Base-by-base conservation (phyloP, 2,113 vertebrate species). In the Mormyrus lacerda region DNA sequence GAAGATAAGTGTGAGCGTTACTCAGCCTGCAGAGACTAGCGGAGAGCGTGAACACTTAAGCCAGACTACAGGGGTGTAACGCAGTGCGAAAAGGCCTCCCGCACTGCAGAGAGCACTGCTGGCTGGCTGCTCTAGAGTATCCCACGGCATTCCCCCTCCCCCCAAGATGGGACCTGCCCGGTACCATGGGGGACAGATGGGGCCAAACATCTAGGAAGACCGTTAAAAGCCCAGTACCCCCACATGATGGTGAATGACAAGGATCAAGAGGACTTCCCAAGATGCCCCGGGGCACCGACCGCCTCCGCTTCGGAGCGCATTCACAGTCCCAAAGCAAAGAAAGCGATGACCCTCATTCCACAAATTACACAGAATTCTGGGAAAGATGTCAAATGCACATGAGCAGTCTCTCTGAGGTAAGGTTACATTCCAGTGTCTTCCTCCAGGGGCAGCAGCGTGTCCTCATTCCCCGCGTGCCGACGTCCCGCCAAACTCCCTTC, bases 401-500 rank as follows among this genome's bases (percentile, higher is more conserved):
- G 47, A 53, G 50, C 48, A 42, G 47, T 2, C 27, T 47, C 55
- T 90, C 89, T 89, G 88, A n/a, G 76, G 69, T 88, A 85, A 50
- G 83, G 47, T 50, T 27, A 85, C 83, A 50, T 50, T 48, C 47
- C 47, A n/a, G 10, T 31, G n/a, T n/a, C 24, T 50, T 85, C 45
- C 24, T n/a, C 2, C 45, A 5, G 83, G 44, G 24, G n/a, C 35
- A 42, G 73, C 83, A 85, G 44, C 10, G 47, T 0, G 83, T 85
- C 47, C 83, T n/a, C 47, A 85, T 47, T 50, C 11, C 44, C 83
- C 3, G 8, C 83, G n/a, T 15, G 2, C 44, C 83, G 10, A 31
- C 4, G 83, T 85, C 83, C 83, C 11, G 47, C 73, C 73, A 5
- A 42, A 42, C 73, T 42, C 35, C 69, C 69, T 50, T 17, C 21